Evolutionary conservation across 2,888 invertebrate genomes (phyloP), one percentile per base, ranked within the genome.

Genomic region (Drosophila gaucha): DNA sequence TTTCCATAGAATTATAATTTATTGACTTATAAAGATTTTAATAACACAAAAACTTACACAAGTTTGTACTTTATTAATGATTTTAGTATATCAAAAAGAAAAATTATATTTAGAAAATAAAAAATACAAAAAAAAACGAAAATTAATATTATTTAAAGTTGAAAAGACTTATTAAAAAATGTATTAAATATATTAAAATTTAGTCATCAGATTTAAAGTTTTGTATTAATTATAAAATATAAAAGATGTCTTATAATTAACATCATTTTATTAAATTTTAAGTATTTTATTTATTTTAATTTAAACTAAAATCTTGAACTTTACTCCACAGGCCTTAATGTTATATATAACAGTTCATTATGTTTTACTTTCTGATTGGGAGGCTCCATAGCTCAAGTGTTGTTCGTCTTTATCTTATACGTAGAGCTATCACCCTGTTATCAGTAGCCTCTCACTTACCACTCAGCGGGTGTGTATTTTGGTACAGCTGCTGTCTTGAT

Each of bases 391-490:
- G 57, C 44, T 44, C 57, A 52, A 62, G 55, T 46, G 31, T 36
- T 12, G 36, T 26, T 36, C 35, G 30, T 38, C 67, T 47, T 38
- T 50, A 38, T 43, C 58, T 72, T 60, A 46, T 39, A 44, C 43
- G 38, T 46, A 35, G 44, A 54, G 72, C 72, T 67, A 67, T 72
- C 67, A 72, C 59, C 56, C 68, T 60, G 68, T 73, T 72, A 72
- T 72, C 63, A 73, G 56, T 41, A 56, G 56, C 56, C 47, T 51
- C 59, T 63, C 55, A 57, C 59, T 54, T 50, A 9, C 47, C 44
- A 59, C 71, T 72, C 73, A 44, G 24, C 16, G 33, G 6, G n/a
- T 55, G 20, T 39, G 22, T 38, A 10, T 68, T 65, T 63, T 65
- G 50, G 30, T 54, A 30, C 44, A 62, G 58, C 51, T 63, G 52